Conservation (phyloP, 2,797 vertebrate genomes). For the Acestrorhynchus altus region DNA sequence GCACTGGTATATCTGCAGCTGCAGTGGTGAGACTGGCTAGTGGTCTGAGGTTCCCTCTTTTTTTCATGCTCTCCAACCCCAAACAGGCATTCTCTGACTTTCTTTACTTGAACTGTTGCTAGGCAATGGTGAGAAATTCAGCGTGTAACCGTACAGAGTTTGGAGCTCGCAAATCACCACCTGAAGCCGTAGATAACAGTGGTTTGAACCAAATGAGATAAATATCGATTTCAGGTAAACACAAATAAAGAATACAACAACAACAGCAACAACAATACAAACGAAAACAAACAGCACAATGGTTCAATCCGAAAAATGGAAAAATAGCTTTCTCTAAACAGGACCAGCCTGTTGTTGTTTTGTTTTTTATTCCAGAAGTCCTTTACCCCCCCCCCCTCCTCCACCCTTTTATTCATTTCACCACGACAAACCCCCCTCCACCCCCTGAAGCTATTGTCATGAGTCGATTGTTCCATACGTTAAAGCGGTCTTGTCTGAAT, state of each 20-base stretch:
- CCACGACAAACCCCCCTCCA: not conserved
- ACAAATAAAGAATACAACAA: slow-evolving; percentile 41
- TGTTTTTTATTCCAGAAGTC: slow-evolving; percentile 54
- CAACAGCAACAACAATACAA: not conserved
- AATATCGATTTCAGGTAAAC: slow-evolving; percentile 66
- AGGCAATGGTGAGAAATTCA: slow-evolving; percentile 77
- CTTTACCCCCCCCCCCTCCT: not conserved
- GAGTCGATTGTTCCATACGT: slow-evolving; percentile 60
- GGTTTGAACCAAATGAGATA: slow-evolving; percentile 56
- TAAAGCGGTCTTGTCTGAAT: slow-evolving; percentile 32
- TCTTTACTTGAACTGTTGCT: slow-evolving; percentile 72
- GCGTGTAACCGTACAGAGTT: slow-evolving; percentile 70
- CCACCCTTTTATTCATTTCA: not conserved
- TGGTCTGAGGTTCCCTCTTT: slow-evolving; percentile 60
- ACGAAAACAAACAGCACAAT: slow-evolving; percentile 46
- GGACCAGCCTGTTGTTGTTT: slow-evolving; percentile 82
- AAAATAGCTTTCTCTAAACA: slow-evolving; percentile 80
- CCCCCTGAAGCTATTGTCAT: slow-evolving; percentile 67
- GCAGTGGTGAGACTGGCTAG: slow-evolving; percentile 55
- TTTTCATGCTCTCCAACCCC: slow-evolving; percentile 65
- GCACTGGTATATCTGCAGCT: slow-evolving; percentile 62
- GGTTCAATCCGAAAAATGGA: slow-evolving; percentile 64
- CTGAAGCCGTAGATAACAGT: slow-evolving; percentile 64
- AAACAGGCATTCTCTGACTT: slow-evolving; percentile 56
- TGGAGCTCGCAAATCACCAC: slow-evolving; percentile 75